Conservation (phyloP, 2,797 vertebrate genomes). For the Petrocephalus sullivani region DNA sequence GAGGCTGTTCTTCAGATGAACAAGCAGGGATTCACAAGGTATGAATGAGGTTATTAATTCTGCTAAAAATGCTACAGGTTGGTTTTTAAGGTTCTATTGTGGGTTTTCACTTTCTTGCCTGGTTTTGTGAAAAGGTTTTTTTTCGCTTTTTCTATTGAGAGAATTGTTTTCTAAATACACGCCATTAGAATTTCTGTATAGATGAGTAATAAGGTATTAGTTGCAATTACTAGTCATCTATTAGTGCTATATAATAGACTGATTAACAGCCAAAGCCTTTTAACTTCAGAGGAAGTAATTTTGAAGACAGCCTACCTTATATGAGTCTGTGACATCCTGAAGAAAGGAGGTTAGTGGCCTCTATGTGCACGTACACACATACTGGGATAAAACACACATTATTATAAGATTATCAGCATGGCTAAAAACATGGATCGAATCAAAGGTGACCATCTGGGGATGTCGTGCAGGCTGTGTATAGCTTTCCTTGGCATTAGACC, state of each 20-base stretch:
- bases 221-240: slow-evolving; percentile 81
- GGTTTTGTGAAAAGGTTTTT: slow-evolving; percentile 60
- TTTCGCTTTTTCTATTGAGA: slow-evolving; percentile 57
- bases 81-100: slow-evolving; percentile 72
- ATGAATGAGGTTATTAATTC: slow-evolving; percentile 75
- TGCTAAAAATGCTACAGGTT: slow-evolving; percentile 76
- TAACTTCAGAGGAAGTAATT: slow-evolving; percentile 79
- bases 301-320: slow-evolving; percentile 65
- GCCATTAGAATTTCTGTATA: slow-evolving; percentile 78
- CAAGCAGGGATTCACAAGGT: slow-evolving; percentile 59
- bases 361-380: slow-evolving; percentile 65
- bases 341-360: slow-evolving; percentile 37
- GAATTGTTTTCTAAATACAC: slow-evolving; percentile 73
- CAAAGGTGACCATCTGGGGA: slow-evolving; percentile 60
- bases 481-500: background rate
- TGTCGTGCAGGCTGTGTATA: background rate
- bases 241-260: slow-evolving; percentile 72
- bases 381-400: slow-evolving; percentile 71
- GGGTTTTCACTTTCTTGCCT: slow-evolving; percentile 63
- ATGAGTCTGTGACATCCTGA: slow-evolving; percentile 64
- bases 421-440: slow-evolving; percentile 62
- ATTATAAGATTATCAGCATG: slow-evolving; percentile 70
- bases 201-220: slow-evolving; percentile 78
- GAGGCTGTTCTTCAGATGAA: slow-evolving; percentile 58
- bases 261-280: slow-evolving; percentile 68